phyloP scores from a whole-genome alignment of 2,797 vertebrate species.

The Thunnus albacares region DNA sequence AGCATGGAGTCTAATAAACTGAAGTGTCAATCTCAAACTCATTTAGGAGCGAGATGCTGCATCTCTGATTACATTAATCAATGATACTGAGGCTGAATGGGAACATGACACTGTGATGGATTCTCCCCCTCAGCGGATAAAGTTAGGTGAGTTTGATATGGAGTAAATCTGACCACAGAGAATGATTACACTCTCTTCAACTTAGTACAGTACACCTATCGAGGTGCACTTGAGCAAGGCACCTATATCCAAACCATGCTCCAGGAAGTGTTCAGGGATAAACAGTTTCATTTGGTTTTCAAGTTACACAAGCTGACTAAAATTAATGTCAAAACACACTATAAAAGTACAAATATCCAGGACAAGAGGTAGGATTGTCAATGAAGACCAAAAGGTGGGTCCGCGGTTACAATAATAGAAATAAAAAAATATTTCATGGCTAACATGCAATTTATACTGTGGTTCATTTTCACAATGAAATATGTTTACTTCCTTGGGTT shows the following conservation, averaged over 20 bases:
- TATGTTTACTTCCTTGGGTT: not conserved
- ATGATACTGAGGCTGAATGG: constrained; percentile 61
- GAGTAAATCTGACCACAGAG: constrained; percentile 51
- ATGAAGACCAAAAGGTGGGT: not conserved
- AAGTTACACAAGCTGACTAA: not conserved
- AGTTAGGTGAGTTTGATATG: constrained; percentile 61
- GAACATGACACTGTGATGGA: constrained; percentile 65
- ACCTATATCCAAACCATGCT: constrained; percentile 4
- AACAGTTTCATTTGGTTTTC: not conserved
- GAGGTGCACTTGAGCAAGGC: constrained; percentile 47
- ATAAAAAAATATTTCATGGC: not conserved
- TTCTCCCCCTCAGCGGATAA: constrained; percentile 50
- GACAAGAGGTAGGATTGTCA: not conserved
- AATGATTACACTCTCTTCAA: constrained; percentile 37
- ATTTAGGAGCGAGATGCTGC: constrained; percentile 66
- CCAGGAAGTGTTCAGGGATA: not conserved
- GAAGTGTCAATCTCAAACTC: constrained; percentile 79
- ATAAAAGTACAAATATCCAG: not conserved
- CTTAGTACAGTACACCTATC: not conserved
- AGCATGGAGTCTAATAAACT: constrained; percentile 76
- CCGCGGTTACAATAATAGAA: not conserved
- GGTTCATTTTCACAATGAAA: not conserved
- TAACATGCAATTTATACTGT: not conserved
- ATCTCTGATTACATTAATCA: constrained; percentile 79
- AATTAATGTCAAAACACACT: not conserved